These are phyloP conservation scores for Aselliscus stoliczkanus DNA, from an alignment of 2,797 vertebrate species.

Conservation along the genomic window DNA sequence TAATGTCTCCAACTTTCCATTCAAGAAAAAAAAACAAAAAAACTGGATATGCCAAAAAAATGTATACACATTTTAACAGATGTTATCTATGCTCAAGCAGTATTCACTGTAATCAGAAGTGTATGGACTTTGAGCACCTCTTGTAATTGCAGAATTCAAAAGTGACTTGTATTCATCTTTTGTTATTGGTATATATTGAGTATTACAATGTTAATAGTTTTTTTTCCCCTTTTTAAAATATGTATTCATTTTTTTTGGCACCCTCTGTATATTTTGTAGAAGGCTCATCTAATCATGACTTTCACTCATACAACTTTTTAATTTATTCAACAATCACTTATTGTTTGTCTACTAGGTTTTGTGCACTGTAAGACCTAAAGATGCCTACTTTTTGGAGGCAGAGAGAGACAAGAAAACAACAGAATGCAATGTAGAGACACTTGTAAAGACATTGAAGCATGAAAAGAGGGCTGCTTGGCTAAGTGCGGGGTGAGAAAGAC, in stretches of 20 bases:
- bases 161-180: too few species aligned
- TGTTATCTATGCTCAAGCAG: too few species aligned
- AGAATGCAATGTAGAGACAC: rapidly evolving
- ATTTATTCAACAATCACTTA: background rate
- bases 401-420: background rate
- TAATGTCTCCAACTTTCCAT: background rate
- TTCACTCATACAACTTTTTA: background rate
- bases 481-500: background rate
- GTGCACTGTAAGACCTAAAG: background rate
- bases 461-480: background rate
- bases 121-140: too few species aligned
- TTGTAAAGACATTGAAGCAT: background rate
- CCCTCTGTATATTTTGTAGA: background rate
- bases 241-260: too few species aligned
- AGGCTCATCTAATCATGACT: background rate
- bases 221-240: too few species aligned
- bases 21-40: background rate
- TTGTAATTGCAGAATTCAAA: too few species aligned
- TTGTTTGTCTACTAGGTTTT: background rate
- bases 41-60: too few species aligned
- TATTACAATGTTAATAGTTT: too few species aligned
- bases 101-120: too few species aligned
- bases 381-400: background rate
- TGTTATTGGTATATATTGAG: too few species aligned
- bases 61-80: too few species aligned